A percentile compares a stretch with the other conserved stretches of the same genome.
Evolutionary conservation across 2,113 vertebrate species (phyloP).

Genomic region (Hoplias malabaricus): DNA sequence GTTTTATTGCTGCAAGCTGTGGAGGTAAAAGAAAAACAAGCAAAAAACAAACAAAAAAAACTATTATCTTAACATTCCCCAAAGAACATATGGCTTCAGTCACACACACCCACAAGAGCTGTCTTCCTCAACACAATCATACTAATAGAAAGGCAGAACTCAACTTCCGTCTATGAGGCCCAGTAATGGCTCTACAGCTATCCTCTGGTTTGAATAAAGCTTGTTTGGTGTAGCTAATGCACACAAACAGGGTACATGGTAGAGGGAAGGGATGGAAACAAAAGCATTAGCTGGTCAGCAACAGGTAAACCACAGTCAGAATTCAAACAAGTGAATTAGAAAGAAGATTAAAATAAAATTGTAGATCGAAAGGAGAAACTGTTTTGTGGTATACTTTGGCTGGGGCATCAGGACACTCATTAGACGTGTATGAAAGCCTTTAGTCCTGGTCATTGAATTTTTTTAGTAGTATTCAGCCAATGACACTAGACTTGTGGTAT

Average conservation of each 20-base stretch:
- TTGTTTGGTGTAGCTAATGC: conserved; percentile 28
- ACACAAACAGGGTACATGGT: conserved; percentile 26
- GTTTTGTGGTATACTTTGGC: not conserved
- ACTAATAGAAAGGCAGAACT: conserved; percentile 28
- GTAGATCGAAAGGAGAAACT: not conserved
- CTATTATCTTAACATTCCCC: too few relatives aligned
- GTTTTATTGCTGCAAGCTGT: conserved; percentile 92
- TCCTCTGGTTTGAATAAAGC: conserved; percentile 17
- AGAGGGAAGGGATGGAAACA: conserved; percentile 11
- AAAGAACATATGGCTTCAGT: not conserved
- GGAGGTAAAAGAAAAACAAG: not conserved
- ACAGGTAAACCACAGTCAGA: not conserved
- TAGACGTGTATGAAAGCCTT: not conserved
- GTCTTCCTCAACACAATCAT: conserved; percentile 20
- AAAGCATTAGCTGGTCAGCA: conserved; percentile 9
- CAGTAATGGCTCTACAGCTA: conserved; percentile 25
- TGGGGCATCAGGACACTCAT: not conserved
- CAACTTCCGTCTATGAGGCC: conserved; percentile 24
- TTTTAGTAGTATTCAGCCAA: not conserved
- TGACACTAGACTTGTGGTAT: not conserved
- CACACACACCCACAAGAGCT: conserved; percentile 15
- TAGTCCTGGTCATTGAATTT: not conserved
- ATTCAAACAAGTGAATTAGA: not conserved
- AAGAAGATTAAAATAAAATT: conserved; percentile 1
- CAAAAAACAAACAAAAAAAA: too few relatives aligned